Evolutionary conservation across 2,888 invertebrate species (phyloP).

Genomic region (Blastobasis adustella): DNA sequence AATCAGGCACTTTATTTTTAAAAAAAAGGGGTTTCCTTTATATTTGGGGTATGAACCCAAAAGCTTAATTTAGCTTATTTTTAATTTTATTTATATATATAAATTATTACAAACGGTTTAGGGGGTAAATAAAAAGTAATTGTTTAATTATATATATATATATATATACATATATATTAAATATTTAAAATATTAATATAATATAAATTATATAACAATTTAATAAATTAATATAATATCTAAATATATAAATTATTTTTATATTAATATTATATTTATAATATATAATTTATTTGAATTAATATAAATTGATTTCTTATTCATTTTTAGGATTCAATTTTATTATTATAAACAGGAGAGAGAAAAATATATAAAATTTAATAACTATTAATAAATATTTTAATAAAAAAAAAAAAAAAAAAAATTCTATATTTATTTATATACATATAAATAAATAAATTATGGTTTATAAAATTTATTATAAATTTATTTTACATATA

Average conservation of each 20-base stretch:
- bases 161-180: conserved; percentile 27
- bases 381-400: conserved; percentile 18
- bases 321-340: conserved; percentile 18
- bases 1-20: conserved; percentile 65
- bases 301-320: conserved; percentile 22
- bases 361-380: conserved; percentile 16
- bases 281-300: conserved; percentile 21
- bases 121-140: conserved; percentile 18
- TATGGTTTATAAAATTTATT: conserved; percentile 66
- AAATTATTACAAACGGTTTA: conserved; percentile 30
- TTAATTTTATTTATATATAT: conserved; percentile 33
- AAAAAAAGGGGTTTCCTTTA: conserved; percentile 61
- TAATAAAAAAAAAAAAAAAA: conserved; percentile 44
- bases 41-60: conserved; percentile 78
- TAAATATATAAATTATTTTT: conserved; percentile 17
- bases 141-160: conserved; percentile 14
- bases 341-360: conserved; percentile 13
- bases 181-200: conserved; percentile 22
- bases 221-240: conserved; percentile 13
- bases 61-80: conserved; percentile 75
- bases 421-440: conserved; percentile 36
- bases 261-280: conserved; percentile 13
- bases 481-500: conserved; percentile 71
- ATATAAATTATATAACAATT: conserved; percentile 14
- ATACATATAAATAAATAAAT: conserved; percentile 50